Conservation (phyloP, 37 sponge, comb jelly and placozoan genomes). For the Aphrocallistes beatrix region DNA sequence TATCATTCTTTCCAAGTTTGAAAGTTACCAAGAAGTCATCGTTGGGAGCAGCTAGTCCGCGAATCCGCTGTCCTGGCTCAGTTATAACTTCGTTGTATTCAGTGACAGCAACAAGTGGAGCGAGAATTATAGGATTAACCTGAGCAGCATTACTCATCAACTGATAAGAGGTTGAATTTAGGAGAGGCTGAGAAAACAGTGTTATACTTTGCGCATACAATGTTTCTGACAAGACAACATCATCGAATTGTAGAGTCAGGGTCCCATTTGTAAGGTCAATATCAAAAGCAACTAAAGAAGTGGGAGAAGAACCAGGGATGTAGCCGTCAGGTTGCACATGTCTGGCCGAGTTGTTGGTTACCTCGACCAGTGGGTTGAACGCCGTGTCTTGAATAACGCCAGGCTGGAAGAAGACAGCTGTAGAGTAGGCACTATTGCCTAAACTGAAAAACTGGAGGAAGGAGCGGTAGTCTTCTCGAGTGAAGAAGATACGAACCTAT, state of each 20-base stretch:
- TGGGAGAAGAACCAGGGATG: slow-evolving; percentile 42
- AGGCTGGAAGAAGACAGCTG: slow-evolving; percentile 51
- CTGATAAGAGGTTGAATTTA: slow-evolving; percentile 42
- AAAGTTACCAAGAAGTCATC: not conserved
- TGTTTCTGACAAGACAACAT: slow-evolving; percentile 50
- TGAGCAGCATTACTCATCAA: slow-evolving; percentile 29
- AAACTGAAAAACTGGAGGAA: slow-evolving; percentile 41
- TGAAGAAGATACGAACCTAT: slow-evolving; percentile 41
- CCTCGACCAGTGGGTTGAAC: slow-evolving; percentile 38
- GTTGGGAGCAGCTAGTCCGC: not conserved
- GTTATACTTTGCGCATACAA: slow-evolving; percentile 32
- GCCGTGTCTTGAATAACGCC: slow-evolving; percentile 46
- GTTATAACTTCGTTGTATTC: slow-evolving; percentile 43
- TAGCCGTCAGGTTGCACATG: slow-evolving; percentile 29
- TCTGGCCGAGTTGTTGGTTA: slow-evolving; percentile 39
- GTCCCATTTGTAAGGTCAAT: slow-evolving; percentile 48
- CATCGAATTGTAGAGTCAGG: slow-evolving; percentile 59
- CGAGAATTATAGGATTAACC: not conserved
- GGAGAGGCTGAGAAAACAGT: slow-evolving; percentile 23
- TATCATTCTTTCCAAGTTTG: slow-evolving; percentile 34
- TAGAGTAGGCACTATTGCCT: slow-evolving; percentile 30
- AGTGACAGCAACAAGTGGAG: slow-evolving; percentile 7
- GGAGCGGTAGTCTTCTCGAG: slow-evolving; percentile 42
- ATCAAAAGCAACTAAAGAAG: slow-evolving; percentile 38
- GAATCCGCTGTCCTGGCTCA: not conserved